These are phyloP conservation scores for Taxidea taxus DNA, from an alignment of 2,113 vertebrate genomes.

Conservation along the genomic window DNA sequence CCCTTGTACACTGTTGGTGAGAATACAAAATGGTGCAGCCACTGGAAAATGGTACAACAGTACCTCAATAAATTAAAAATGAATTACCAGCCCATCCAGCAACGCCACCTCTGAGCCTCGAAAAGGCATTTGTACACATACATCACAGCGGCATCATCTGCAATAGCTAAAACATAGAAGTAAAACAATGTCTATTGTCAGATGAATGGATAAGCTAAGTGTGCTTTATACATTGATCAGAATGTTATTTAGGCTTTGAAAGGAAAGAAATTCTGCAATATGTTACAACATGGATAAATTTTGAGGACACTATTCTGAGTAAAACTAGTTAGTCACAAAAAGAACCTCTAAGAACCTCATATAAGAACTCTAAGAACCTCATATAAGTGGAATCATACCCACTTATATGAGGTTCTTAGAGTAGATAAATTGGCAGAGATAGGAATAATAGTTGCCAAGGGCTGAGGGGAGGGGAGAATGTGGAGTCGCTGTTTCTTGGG, in stretches of 20 bases:
- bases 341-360: too few relatives aligned
- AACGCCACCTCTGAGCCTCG: background rate
- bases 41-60: background rate
- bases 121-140: background rate
- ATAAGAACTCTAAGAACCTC: too few relatives aligned
- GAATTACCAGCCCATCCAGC: background rate
- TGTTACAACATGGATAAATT: background rate
- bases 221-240: background rate
- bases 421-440: background rate
- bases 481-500: background rate
- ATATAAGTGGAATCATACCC: too few relatives aligned
- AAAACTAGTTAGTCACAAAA: background rate
- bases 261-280: background rate
- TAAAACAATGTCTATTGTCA: background rate
- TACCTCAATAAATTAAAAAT: background rate
- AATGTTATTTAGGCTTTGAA: background rate
- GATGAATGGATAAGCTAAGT: background rate
- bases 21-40: background rate
- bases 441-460: background rate
- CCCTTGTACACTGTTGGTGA: background rate
- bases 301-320: background rate
- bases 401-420: background rate
- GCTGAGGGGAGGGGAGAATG: background rate
- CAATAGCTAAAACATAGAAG: background rate
- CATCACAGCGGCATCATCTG: background rate